These are phyloP conservation scores for Engystomops pustulosus DNA, from an alignment of 2,113 vertebrate genomes.

Conservation along the genomic window DNA sequence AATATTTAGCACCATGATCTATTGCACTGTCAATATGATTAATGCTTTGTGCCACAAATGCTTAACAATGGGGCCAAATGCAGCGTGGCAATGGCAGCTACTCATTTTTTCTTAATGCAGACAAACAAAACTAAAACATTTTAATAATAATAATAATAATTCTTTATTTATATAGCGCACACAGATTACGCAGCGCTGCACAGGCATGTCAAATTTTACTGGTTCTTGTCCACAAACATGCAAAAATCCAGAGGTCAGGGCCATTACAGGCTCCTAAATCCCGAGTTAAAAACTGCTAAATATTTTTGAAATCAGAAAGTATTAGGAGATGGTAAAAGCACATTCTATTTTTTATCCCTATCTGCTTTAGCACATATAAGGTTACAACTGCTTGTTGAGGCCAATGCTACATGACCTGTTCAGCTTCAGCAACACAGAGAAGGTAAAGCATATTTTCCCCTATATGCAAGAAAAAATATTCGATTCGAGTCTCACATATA, in stretches of 20 bases:
- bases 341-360: neutral
- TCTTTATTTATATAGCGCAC: no score
- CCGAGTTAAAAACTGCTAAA: neutral
- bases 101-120: neutral
- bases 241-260: neutral
- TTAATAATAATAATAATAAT: no score
- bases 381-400: no score
- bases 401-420: no score
- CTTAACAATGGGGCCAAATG: conserved; percentile 6
- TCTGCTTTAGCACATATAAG: neutral
- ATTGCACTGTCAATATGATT: conserved; percentile 22
- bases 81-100: neutral
- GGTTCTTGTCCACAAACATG: neutral
- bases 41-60: conserved; percentile 5
- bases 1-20: conserved; percentile 42
- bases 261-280: neutral
- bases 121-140: neutral
- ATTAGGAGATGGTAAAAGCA: neutral
- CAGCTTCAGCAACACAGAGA: no score
- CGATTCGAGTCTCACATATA: no score
- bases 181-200: no score
- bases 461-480: no score
- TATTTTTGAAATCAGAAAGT: neutral
- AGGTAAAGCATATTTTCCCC: no score
- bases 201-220: no score